Base-by-base conservation (phyloP, 2,113 vertebrate genomes). In the Mesocricetus auratus region DNA sequence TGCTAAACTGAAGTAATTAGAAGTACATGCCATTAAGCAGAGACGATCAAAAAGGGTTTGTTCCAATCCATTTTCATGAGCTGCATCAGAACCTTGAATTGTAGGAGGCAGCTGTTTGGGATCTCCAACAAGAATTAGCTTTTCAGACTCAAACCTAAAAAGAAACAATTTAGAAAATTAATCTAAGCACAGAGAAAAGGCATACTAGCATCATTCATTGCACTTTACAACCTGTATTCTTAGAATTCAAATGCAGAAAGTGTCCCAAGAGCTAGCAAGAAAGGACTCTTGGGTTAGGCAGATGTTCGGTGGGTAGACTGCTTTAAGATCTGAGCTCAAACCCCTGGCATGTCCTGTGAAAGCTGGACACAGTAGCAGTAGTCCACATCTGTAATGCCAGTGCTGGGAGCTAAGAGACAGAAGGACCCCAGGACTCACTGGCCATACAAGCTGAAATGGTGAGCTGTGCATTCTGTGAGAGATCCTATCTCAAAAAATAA, bases 31-130 rank as follows among this genome's bases (percentile, higher is more conserved):
- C 99, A 99, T 99, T 56, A 99, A 77, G 94, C 98, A 98, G 56
- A 99, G 98, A 3, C 99, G 96, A 89, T 98, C 98, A 93, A 99
- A 99, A 1, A 99, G 99, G 12, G 99, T 99, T 97, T 99, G 99
- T 93, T 99, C 99, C 95, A 99, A 21, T 17, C 99, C 98, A 81
- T 96, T 96, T 19, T 87, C 97, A 26, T 99, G 99, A 90, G 94
- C 78, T 3, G 98, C 97, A 69, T 99, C 99, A 15, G 99, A 99
- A n/a, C 99, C 99, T 95, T 98, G 99, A 95, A 99, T 75, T 6
- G 99, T 98, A 81, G 99, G 99, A 3, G 98, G 98, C 4, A 99
- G 92, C 22, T 99, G 99, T 95, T 98, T 99, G 5, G 99, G 98
- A 53, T 99, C 99, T 90, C 99, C 99, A 86, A 99, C 98, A 66